Evolutionary conservation across 2,888 invertebrate species (phyloP).

Genomic region (Euphydryas editha): DNA sequence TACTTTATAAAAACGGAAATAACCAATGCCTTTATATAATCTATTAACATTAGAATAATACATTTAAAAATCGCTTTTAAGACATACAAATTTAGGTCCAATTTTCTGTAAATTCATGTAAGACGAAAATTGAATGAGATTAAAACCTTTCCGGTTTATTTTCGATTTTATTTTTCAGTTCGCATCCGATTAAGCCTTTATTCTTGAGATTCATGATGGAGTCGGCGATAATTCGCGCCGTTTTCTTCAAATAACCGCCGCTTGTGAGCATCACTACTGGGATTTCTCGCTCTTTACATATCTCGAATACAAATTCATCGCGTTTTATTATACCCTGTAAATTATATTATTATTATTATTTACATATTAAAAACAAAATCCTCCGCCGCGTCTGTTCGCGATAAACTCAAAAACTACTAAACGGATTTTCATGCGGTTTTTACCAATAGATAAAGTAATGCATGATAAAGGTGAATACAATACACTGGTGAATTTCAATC

Average conservation of each 20-base stretch:
- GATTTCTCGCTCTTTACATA: slow-evolving; percentile 84
- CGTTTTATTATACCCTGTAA: slow-evolving; percentile 92
- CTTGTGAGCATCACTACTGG: slow-evolving; percentile 95
- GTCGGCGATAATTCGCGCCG: slow-evolving; percentile 92
- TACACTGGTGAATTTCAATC: no score
- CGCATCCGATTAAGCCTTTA: slow-evolving; percentile 79
- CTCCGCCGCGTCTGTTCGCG: no score
- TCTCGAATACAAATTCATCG: slow-evolving; percentile 92
- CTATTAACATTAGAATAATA: background rate
- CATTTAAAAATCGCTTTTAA: background rate
- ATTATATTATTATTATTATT: background rate
- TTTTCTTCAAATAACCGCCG: slow-evolving; percentile 91
- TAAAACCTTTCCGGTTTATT: background rate
- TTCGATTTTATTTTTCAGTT: slow-evolving; percentile 9
- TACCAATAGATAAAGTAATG: no score
- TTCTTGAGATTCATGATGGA: slow-evolving; percentile 91
- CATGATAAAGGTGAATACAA: no score
- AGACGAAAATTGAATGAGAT: background rate
- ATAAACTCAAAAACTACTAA: no score
- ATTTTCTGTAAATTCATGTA: background rate
- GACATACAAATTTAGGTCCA: background rate
- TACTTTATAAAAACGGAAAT: no score
- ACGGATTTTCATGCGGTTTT: no score
- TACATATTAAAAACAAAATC: background rate
- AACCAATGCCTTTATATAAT: background rate